Conservation (phyloP, 2,888 invertebrate genomes). For the Acrobasis suavella region DNA sequence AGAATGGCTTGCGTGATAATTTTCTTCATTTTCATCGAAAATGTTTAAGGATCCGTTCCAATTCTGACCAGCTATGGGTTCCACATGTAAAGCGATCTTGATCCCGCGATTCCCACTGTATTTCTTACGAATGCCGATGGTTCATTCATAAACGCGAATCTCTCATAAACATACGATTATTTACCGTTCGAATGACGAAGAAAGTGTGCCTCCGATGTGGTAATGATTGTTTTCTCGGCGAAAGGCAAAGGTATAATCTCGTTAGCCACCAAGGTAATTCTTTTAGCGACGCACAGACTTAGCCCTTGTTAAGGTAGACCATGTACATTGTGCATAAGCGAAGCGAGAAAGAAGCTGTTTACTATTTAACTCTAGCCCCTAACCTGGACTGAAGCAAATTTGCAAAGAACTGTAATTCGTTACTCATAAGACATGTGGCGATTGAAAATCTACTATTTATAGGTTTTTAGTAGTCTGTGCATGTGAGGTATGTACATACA, state of each 20-base stretch:
- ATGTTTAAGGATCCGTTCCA: too few species aligned
- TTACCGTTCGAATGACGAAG: constrained; percentile 20
- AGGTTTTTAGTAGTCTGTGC: too few species aligned
- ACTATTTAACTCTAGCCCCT: neutral
- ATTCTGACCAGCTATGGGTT: too few species aligned
- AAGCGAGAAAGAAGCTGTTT: neutral
- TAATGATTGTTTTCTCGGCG: constrained; percentile 19
- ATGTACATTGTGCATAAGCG: constrained; percentile 16
- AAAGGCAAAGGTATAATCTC: constrained; percentile 48
- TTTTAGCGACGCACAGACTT: constrained; percentile 44
- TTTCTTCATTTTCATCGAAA: too few species aligned
- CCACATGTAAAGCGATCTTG: too few species aligned
- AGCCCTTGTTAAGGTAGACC: constrained; percentile 43
- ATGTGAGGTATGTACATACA: too few species aligned
- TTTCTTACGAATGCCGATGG: neutral
- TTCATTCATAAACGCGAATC: neutral
- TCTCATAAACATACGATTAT: constrained; percentile 7
- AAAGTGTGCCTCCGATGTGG: constrained; percentile 20
- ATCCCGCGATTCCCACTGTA: too few species aligned
- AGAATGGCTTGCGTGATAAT: too few species aligned
- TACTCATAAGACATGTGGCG: too few species aligned
- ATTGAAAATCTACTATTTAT: too few species aligned
- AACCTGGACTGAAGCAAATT: neutral
- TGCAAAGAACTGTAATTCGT: too few species aligned
- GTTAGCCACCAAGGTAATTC: constrained; percentile 55